Conservation (phyloP, 2,797 vertebrate species). For the Acomys russatus region DNA sequence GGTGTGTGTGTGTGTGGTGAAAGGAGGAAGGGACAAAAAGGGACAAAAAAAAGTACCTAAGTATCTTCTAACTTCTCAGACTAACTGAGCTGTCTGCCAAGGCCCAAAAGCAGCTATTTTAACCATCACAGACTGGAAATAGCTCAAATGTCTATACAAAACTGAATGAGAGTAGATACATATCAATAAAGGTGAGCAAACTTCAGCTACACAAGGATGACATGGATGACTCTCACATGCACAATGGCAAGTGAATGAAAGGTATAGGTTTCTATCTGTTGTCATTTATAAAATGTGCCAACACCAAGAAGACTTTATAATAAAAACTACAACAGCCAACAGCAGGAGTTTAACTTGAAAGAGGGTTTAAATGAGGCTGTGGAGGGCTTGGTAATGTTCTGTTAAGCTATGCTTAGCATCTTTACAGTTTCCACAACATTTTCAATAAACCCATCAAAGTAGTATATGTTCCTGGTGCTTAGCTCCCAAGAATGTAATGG, state of each 20-base stretch:
- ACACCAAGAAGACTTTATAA: neutral
- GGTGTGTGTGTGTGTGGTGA: neutral
- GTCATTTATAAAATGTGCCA: neutral
- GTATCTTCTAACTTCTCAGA: neutral
- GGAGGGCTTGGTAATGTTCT: neutral
- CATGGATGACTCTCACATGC: neutral
- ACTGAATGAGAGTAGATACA: neutral
- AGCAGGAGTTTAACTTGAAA: neutral
- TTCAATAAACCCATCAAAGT: neutral
- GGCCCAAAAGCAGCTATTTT: neutral
- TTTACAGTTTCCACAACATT: neutral
- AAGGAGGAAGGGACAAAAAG: neutral
- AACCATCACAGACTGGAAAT: neutral
- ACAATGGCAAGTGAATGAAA: neutral
- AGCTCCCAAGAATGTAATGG: neutral
- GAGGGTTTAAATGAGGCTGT: neutral
- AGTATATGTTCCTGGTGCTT: neutral
- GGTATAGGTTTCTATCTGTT: neutral
- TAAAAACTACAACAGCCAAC: neutral
- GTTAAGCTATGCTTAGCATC: neutral
- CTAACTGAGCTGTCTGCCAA: neutral
- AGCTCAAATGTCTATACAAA: neutral
- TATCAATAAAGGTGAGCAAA: neutral
- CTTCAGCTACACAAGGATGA: neutral
- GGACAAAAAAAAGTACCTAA: no score